Percentiles rank a stretch among this genome's conserved stretches.
phyloP scores from a whole-genome alignment of 2,888 invertebrate species.

The Erebia palarica region DNA sequence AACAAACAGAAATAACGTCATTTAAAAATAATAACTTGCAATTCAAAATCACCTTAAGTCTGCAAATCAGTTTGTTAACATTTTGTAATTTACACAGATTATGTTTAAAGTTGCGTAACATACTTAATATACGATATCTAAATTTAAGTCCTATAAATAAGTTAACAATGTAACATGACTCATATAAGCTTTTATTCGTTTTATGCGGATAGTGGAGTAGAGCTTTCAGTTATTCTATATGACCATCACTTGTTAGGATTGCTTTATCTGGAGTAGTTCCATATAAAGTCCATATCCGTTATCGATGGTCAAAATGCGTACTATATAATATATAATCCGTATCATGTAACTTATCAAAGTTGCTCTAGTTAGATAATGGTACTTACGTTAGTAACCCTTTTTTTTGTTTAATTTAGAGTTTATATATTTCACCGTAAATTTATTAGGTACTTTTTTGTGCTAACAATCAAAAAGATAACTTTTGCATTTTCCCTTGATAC shows the following conservation, averaged over 20 bases:
- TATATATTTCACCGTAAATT: neutral
- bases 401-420: neutral
- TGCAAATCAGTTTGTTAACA: too few species aligned
- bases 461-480: neutral
- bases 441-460: neutral
- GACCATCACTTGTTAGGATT: neutral
- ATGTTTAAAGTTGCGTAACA: too few species aligned
- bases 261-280: constrained; percentile 2
- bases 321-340: constrained; percentile 11
- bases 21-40: too few species aligned
- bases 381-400: constrained; percentile 4
- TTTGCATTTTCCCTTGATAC: too few species aligned
- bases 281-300: constrained; percentile 2
- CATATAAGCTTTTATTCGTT: constrained; percentile 7
- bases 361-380: constrained; percentile 18
- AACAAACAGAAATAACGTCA: too few species aligned
- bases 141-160: neutral
- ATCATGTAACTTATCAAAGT: constrained; percentile 4
- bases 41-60: too few species aligned
- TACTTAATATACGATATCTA: neutral
- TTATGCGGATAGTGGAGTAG: constrained; percentile 9
- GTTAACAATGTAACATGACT: neutral
- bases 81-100: too few species aligned
- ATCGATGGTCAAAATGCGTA: constrained; percentile 8
- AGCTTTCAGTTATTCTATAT: constrained; percentile 21